Percentiles rank a stretch among this genome's conserved stretches.
Conservation (phyloP, 2,888 invertebrate species). For the Loripinus fragilis region DNA sequence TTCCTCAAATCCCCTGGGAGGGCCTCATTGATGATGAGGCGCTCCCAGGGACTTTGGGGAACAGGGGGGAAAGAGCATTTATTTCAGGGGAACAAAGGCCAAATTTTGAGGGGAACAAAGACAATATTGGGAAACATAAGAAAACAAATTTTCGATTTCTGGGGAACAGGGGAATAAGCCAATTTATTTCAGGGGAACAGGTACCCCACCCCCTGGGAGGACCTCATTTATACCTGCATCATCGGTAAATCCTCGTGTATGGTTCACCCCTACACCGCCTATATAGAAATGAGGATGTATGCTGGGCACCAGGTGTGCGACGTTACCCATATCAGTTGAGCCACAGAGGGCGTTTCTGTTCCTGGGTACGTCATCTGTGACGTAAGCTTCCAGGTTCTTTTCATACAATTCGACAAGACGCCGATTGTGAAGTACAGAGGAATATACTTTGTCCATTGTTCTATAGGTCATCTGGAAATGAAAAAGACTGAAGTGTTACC, state of each 20-base stretch:
- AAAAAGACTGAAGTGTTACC: no score
- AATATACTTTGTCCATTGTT: conserved; percentile 22
- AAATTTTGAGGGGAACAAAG: no score
- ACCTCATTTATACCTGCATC: conserved; percentile 60
- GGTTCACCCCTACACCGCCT: conserved; percentile 69
- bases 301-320: conserved; percentile 74
- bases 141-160: no score
- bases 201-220: no score
- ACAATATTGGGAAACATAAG: no score
- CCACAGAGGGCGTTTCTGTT: conserved; percentile 15
- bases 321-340: conserved; percentile 79
- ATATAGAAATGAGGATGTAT: conserved; percentile 74
- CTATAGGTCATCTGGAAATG: conserved; percentile 8
- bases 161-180: no score
- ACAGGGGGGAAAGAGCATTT: no score
- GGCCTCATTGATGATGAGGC: no score
- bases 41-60: no score
- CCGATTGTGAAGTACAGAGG: conserved; percentile 42
- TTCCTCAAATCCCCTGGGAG: no score
- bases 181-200: no score
- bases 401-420: conserved; percentile 34
- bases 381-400: conserved; percentile 33
- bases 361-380: conserved; percentile 8
- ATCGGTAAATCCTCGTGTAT: conserved; percentile 70
- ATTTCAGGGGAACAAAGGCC: no score